Conservation (phyloP, 1,140 invertebrate species). For the Platyura marginata region DNA sequence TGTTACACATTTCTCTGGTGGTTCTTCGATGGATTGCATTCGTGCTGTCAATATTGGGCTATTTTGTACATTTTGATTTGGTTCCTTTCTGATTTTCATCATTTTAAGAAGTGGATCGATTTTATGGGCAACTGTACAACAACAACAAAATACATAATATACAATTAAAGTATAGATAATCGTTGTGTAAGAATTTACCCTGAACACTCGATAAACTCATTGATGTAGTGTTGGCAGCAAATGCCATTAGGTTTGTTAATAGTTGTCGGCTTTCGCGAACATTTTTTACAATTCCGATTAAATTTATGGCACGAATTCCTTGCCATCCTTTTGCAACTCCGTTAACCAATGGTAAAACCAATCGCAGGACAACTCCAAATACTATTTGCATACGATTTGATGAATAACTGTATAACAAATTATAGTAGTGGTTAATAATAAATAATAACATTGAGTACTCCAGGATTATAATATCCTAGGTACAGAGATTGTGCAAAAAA, state of each 20-base stretch:
- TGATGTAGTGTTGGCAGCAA: slow-evolving; percentile 29
- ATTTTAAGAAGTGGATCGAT: slow-evolving; percentile 20
- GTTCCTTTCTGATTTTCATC: slow-evolving; percentile 16
- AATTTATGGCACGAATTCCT: slow-evolving; percentile 17
- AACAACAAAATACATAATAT: too few relatives aligned
- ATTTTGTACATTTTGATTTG: background rate
- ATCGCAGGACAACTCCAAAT: slow-evolving; percentile 17
- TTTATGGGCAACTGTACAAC: slow-evolving; percentile 17
- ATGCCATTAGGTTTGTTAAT: slow-evolving; percentile 26
- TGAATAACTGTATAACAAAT: slow-evolving; percentile 7
- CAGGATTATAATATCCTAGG: too few relatives aligned
- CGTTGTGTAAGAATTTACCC: slow-evolving; percentile 13
- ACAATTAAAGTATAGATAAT: too few relatives aligned
- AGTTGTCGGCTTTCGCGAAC: slow-evolving; percentile 20
- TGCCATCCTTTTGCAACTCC: slow-evolving; percentile 17
- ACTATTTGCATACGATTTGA: slow-evolving; percentile 18
- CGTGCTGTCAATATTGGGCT: slow-evolving; percentile 4
- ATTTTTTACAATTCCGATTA: slow-evolving; percentile 14
- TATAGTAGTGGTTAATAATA: too few relatives aligned
- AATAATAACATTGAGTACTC: too few relatives aligned
- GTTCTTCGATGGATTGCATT: slow-evolving; percentile 7
- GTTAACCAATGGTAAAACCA: slow-evolving; percentile 18
- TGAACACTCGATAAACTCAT: slow-evolving; percentile 28
- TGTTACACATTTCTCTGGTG: slow-evolving; percentile 19
- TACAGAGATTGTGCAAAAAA: too few relatives aligned